phyloP scores from a whole-genome alignment of 2,888 invertebrate species.

The Cynaeus angustus region DNA sequence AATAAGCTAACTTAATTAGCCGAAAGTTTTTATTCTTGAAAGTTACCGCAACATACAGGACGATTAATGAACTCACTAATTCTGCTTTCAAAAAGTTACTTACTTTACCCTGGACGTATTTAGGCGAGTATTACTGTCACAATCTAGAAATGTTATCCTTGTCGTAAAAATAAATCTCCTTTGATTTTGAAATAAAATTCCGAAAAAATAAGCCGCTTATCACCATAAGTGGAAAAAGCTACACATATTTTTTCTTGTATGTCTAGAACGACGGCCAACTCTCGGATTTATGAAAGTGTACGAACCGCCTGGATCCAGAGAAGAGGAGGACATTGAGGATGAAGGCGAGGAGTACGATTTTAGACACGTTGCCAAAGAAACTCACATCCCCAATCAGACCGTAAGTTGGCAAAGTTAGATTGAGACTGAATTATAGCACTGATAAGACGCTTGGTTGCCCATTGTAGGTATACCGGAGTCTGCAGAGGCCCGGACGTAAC shows the following conservation, averaged over 20 bases:
- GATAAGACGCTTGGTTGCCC: slow-evolving; percentile 43
- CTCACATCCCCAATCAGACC: slow-evolving; percentile 69
- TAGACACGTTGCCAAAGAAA: slow-evolving; percentile 71
- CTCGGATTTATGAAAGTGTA: slow-evolving; percentile 75
- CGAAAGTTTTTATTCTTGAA: no score
- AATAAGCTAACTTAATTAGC: no score
- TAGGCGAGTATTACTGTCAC: no score
- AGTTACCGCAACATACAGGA: no score
- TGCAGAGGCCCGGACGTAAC: slow-evolving; percentile 72
- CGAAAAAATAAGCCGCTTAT: slow-evolving; percentile 39
- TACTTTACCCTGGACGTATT: no score
- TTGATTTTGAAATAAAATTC: slow-evolving; percentile 38
- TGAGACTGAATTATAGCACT: slow-evolving; percentile 46
- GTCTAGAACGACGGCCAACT: slow-evolving; percentile 71
- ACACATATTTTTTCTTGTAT: slow-evolving; percentile 41
- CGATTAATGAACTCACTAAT: no score
- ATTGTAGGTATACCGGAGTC: slow-evolving; percentile 86
- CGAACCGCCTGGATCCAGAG: slow-evolving; percentile 73
- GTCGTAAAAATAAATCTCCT: slow-evolving; percentile 24
- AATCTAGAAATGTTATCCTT: no score
- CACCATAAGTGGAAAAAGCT: slow-evolving; percentile 7
- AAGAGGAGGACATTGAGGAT: slow-evolving; percentile 72
- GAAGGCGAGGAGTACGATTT: slow-evolving; percentile 69
- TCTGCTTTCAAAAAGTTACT: no score
- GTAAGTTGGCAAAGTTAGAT: slow-evolving; percentile 61